Base-by-base conservation (phyloP, 2,797 vertebrate species). In the Adrianichthys oophorus region DNA sequence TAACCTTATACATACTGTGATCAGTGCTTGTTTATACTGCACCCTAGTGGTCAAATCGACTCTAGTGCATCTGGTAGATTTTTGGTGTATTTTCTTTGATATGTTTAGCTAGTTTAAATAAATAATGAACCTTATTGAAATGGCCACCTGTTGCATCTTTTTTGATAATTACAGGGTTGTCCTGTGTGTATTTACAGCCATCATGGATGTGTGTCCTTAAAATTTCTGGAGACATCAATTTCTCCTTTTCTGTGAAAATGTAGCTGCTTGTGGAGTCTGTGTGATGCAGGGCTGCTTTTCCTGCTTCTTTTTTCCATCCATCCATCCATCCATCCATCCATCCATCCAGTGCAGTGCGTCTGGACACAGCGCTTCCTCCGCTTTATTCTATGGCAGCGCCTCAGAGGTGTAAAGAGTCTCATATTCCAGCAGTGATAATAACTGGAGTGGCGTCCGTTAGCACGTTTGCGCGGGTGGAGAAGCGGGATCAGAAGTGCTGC, bases 301-400 rank as follows among this genome's bases (percentile, higher is more conserved):
- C 56, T 54, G 41, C 41, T 42, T 41, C 15, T 48, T 65, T 53
- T 61, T 48, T 65, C 65, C 56, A 8, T 68, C 67, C 42, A 45
- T 65, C 47, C 66, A 19, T 64, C 40, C 58, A 52, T 26, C 24
- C 26, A 26, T 26, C 26, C 26, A 6, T 26, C 5, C 26, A 26
- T 26, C 26, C 26, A 6, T 65, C 56, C 47, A 19, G 50, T 19
- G 58, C 65, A 60, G 60, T 60, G 68, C 40, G 69, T 80, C 77
- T 76, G 65, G 44, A 64, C 65, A 65, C 65, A 14, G 55, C 72
- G 72, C 68, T 65, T 57, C 66, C 76, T 37, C 56, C 44, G 47
- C 44, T 52, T 57, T 65, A 59, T 48, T 52, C 55, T 4, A 52
- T 56, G 67, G 54, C 59, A 49, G 3, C 62, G 72, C 42, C 2